phyloP scores from a whole-genome alignment of 2,797 vertebrate genomes.

The Sciaenops ocellatus region DNA sequence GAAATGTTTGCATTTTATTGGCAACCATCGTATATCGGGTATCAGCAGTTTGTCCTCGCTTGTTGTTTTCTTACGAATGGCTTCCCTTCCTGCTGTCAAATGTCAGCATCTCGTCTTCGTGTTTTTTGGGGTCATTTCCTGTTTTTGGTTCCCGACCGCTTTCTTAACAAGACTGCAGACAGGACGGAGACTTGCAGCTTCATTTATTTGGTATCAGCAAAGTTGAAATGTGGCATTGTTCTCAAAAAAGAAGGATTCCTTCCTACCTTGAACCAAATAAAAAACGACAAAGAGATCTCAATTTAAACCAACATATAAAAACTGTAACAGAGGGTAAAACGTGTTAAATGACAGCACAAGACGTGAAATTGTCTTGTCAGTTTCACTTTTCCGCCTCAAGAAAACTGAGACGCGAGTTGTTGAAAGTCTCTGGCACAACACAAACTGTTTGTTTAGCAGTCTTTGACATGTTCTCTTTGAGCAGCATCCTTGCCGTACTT shows the following conservation, averaged over 20 bases:
- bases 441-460: constrained; percentile 17
- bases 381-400: neutral
- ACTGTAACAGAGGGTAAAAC: neutral
- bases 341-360: neutral
- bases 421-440: constrained; percentile 6
- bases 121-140: constrained; percentile 55
- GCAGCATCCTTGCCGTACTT: constrained; percentile 7
- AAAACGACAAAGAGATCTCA: neutral
- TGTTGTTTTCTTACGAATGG: neutral
- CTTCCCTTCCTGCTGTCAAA: constrained; percentile 31
- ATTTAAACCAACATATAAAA: neutral
- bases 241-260: neutral
- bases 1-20: neutral
- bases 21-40: neutral
- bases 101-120: constrained; percentile 18
- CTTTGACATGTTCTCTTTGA: neutral
- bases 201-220: constrained; percentile 33
- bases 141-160: constrained; percentile 27
- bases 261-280: neutral
- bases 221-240: neutral
- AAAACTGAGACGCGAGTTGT: constrained; percentile 13
- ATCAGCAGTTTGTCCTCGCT: neutral
- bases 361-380: neutral
- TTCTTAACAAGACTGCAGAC: constrained; percentile 14
- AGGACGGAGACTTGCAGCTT: neutral